Evolutionary conservation across 2,113 vertebrate species (phyloP).

Genomic region (Gracilinanus agilis): DNA sequence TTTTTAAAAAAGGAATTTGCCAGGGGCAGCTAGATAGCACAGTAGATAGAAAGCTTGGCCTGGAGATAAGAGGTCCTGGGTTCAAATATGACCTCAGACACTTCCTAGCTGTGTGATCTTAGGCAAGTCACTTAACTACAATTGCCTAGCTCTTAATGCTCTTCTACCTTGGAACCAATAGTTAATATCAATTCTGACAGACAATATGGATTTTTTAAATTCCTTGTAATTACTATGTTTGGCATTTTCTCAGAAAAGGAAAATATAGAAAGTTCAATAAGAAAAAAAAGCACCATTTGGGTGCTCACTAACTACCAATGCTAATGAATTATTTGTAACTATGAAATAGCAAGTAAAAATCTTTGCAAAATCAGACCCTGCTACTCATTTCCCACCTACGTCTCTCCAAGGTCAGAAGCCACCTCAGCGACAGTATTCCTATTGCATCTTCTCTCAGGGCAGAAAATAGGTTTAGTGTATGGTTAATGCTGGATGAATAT

Average conservation of each 20-base stretch:
- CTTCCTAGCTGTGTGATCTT: too few relatives aligned
- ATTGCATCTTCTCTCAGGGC: background rate
- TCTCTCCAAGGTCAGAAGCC: background rate
- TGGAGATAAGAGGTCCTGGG: too few relatives aligned
- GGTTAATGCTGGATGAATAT: background rate
- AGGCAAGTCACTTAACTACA: too few relatives aligned
- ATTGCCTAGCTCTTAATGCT: too few relatives aligned
- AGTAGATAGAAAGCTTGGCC: too few relatives aligned
- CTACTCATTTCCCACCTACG: background rate
- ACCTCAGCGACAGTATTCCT: background rate
- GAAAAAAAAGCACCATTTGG: background rate
- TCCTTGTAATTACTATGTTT: background rate
- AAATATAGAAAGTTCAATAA: background rate
- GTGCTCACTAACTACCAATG: background rate
- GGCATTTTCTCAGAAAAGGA: background rate
- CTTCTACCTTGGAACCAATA: too few relatives aligned
- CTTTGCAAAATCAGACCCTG: background rate
- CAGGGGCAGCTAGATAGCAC: too few relatives aligned
- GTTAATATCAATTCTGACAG: too few relatives aligned
- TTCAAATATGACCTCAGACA: too few relatives aligned
- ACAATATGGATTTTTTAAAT: background rate
- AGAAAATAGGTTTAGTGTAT: background rate
- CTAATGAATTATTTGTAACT: background rate
- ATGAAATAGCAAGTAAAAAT: background rate
- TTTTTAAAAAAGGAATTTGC: too few relatives aligned